A percentile compares a stretch with the other conserved stretches of the same genome.
Conservation (phyloP, 2,797 vertebrate species). For the Sarcophilus harrisii region DNA sequence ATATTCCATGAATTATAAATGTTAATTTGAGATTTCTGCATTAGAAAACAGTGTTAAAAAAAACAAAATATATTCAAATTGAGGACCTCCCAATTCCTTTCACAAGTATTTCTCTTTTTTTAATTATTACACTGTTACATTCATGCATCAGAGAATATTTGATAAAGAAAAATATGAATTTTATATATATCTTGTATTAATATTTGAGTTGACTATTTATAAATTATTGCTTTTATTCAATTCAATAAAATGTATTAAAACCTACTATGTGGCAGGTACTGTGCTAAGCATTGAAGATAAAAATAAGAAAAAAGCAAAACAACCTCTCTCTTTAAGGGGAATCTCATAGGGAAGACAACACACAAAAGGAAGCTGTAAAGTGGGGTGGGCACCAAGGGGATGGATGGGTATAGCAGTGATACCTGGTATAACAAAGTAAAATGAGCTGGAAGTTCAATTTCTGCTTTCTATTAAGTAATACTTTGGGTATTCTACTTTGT, state of each 20-base stretch:
- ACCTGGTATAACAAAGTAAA: neutral
- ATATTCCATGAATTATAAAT: constrained; percentile 16
- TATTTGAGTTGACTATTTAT: neutral
- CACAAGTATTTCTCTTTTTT: neutral
- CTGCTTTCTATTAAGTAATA: neutral
- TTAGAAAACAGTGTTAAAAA: neutral
- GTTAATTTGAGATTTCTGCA: neutral
- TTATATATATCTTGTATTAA: neutral
- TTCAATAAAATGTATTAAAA: neutral
- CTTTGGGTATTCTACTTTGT: neutral
- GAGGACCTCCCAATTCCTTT: neutral
- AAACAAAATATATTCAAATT: neutral
- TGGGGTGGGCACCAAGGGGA: neutral
- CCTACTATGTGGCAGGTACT: neutral
- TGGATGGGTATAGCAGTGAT: neutral
- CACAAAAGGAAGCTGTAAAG: neutral
- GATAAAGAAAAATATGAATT: neutral
- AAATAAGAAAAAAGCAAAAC: neutral
- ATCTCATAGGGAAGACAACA: neutral
- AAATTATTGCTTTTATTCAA: neutral
- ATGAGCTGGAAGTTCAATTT: neutral
- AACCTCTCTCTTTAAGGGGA: neutral
- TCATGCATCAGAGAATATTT: neutral
- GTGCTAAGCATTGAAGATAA: neutral
- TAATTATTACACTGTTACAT: neutral